Base-by-base conservation (phyloP, 2,113 vertebrate species). In the Desmodus rotundus region DNA sequence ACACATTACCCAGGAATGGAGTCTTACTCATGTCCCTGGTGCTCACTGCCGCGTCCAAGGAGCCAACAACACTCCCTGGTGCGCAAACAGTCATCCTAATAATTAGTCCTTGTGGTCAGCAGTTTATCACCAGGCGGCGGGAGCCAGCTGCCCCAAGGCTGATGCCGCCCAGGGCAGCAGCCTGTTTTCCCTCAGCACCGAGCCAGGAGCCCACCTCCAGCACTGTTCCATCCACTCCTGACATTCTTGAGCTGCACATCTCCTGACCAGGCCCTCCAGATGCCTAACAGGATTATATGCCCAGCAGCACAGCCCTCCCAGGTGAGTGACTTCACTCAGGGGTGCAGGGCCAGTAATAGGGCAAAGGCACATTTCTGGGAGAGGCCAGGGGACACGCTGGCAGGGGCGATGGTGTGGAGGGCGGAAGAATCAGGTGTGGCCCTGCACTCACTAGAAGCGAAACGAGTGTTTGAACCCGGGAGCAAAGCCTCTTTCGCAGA, bases 191-290 rank as follows among this genome's bases (percentile, higher is more conserved):
- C 50, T 89, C 84, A 28, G 70, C 74, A 15, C 73, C 2, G 52
- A 20, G 87, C 68, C 36, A 19, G 36, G 74, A 87, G n/a, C 65
- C 88, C 70, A 65, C 73, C 41, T 77, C 81, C 77, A 28, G 81
- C 50, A 31, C 83, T 41, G 2, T 80, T 70, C 84, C 63, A 13
- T 96, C 90, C 92, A 24, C 12, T 86, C 67, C 87, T 90, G 90
- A 93, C 97, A 95, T 97, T 96, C 92, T 84, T 93, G 92, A 95
- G 76, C 89, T 33, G 68, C 74, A 11, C 94, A 81, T 93, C 97
- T 87, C 90, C 81, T 22, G 58, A 38, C 81, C 94, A 97, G 95
- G 58, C 91, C 54, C 77, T 94, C 83, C 91, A 93, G 93, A 92
- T 89, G 91, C 94, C 91, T 91, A 86, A 43, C 80, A 74, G 91